These are phyloP conservation scores for Galeopterus variegatus DNA, from an alignment of 2,113 vertebrate genomes.

Conservation along the genomic window DNA sequence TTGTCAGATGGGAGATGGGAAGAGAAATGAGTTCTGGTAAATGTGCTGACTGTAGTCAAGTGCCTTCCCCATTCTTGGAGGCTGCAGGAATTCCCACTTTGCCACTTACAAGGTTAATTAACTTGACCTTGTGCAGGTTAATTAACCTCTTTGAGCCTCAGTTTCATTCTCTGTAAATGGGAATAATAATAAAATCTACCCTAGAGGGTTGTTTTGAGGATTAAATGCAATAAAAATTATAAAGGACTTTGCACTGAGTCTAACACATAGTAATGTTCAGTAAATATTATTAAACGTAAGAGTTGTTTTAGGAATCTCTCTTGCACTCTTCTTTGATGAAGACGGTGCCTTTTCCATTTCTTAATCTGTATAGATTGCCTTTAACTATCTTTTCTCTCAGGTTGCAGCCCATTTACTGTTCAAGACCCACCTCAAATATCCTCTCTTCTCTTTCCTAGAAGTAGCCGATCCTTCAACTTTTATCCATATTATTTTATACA, in stretches of 20 bases:
- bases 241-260: slow-evolving; percentile 35
- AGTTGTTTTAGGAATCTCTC: neutral
- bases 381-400: neutral
- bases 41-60: neutral
- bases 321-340: neutral
- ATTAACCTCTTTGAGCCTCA: neutral
- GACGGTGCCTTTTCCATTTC: neutral
- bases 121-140: neutral
- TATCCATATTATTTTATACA: slow-evolving; percentile 8
- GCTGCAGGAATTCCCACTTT: neutral
- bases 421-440: neutral
- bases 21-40: neutral
- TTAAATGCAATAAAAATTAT: slow-evolving; percentile 36
- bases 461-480: neutral
- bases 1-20: neutral
- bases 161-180: slow-evolving; percentile 10
- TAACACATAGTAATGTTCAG: neutral
- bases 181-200: neutral
- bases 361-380: neutral
- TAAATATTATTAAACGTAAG: neutral
- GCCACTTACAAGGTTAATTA: neutral
- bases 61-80: neutral
- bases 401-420: neutral
- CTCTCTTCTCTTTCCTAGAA: neutral
- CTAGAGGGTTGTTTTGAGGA: neutral